Conservation (phyloP, 2,113 vertebrate genomes). For the Ancistrus triradiatus region DNA sequence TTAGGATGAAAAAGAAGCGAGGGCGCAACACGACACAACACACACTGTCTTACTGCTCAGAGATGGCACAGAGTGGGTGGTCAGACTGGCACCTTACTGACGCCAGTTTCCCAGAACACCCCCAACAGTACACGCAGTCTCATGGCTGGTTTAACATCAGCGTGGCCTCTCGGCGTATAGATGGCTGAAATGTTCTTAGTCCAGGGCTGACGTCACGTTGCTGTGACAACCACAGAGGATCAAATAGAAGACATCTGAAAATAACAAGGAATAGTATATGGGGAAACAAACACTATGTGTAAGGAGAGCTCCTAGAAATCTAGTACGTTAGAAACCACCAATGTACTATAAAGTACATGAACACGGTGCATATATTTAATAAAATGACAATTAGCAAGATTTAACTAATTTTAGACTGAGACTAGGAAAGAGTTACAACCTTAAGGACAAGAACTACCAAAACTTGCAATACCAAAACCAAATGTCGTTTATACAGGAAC, state of each 20-base stretch:
- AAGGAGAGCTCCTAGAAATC: no score
- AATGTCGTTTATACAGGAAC: no score
- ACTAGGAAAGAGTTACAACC: no score
- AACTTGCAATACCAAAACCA: no score
- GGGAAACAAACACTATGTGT: no score
- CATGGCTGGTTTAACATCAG: constrained; percentile 11
- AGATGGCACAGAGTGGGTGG: constrained; percentile 38
- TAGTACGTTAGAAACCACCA: no score
- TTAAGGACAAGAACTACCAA: background rate
- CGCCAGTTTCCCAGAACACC: constrained; percentile 38
- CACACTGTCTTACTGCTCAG: constrained; percentile 14
- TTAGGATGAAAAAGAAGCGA: constrained; percentile 35
- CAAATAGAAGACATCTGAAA: constrained; percentile 6
- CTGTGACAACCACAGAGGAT: constrained; percentile 19
- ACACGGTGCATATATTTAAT: background rate
- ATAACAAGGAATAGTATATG: no score
- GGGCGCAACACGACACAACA: background rate
- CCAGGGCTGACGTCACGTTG: constrained; percentile 6
- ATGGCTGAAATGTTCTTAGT: constrained; percentile 4
- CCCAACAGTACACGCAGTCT: constrained; percentile 6
- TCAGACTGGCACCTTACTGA: constrained; percentile 45
- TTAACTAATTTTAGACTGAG: no score
- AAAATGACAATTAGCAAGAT: no score
- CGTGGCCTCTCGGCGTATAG: constrained; percentile 24
- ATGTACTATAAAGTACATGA: constrained; percentile 2